Evolutionary conservation across 53 echinoderm and acorn worm genomes (phyloP).

Genomic region (Paelopatides confundens): DNA sequence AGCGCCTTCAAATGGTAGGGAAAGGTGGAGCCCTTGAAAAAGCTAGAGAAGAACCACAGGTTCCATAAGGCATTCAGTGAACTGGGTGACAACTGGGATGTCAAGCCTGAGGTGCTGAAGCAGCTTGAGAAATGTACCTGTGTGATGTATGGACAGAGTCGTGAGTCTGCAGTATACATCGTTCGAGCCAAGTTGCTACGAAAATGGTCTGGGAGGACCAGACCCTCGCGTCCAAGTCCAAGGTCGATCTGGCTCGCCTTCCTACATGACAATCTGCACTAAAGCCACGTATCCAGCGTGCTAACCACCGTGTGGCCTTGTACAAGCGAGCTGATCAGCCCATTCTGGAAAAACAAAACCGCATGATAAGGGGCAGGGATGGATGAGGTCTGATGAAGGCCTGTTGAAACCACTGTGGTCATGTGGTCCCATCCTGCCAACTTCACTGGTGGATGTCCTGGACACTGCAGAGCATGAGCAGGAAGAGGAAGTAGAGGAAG

Average conservation of each 20-base stretch:
- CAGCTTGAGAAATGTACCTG: constrained; percentile 55
- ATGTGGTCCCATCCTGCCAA: constrained; percentile 45
- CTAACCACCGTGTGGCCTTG: constrained; percentile 23
- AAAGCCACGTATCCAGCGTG: constrained; percentile 30
- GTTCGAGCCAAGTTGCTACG: constrained; percentile 37
- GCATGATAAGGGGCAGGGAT: constrained; percentile 21
- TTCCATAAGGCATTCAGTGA: constrained; percentile 57
- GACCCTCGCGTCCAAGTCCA: not conserved
- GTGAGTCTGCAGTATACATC: constrained; percentile 39
- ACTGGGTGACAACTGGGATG: constrained; percentile 48
- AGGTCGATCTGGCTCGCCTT: no score
- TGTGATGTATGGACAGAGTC: constrained; percentile 58
- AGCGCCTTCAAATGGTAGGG: constrained; percentile 79
- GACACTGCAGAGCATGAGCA: not conserved
- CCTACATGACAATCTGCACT: no score
- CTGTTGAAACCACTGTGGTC: constrained; percentile 51
- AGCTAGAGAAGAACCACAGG: constrained; percentile 57
- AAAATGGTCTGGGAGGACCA: constrained; percentile 59
- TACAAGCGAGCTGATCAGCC: constrained; percentile 27
- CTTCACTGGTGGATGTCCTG: constrained; percentile 62
- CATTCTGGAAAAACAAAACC: not conserved
- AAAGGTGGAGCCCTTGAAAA: constrained; percentile 58
- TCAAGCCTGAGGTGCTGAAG: constrained; percentile 17
- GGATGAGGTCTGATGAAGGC: not conserved
- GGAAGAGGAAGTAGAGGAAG: not conserved